phyloP scores from a whole-genome alignment of 2,113 vertebrate genomes.

The Pelvicachromis taeniatus region DNA sequence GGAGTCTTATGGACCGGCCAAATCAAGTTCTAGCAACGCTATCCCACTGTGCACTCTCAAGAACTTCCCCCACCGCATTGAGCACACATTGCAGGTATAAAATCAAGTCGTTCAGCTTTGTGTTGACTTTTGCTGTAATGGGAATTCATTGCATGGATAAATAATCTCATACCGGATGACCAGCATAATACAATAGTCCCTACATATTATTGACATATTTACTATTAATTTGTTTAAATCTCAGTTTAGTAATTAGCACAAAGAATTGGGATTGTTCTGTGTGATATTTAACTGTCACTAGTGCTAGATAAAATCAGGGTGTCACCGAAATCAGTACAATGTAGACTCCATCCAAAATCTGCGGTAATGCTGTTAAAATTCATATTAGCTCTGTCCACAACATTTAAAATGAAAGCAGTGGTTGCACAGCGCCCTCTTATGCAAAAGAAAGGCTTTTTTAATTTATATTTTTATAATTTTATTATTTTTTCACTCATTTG shows the following conservation, averaged over 20 bases:
- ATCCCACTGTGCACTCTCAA: constrained; percentile 81
- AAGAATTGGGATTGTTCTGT: neutral
- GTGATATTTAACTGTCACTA: neutral
- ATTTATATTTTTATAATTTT: neutral
- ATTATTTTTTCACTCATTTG: neutral
- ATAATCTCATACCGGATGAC: neutral
- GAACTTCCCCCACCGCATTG: constrained; percentile 79
- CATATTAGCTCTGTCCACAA: neutral
- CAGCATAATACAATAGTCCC: neutral
- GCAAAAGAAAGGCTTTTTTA: neutral
- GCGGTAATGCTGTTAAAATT: neutral
- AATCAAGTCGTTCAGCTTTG: neutral
- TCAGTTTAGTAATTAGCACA: neutral
- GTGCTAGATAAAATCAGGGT: neutral
- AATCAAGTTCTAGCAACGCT: neutral
- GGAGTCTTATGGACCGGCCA: constrained; percentile 29
- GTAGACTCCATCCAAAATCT: neutral
- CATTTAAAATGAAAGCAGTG: neutral
- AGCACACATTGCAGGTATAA: constrained; percentile 82
- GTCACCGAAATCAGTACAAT: neutral
- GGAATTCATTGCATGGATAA: neutral
- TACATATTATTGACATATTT: neutral
- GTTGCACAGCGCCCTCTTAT: neutral
- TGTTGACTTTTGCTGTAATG: neutral
- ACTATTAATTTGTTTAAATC: neutral